Evolutionary conservation across 2,888 invertebrate genomes (phyloP), one percentile per base, ranked within the genome.

Genomic region (Melolontha melolontha): DNA sequence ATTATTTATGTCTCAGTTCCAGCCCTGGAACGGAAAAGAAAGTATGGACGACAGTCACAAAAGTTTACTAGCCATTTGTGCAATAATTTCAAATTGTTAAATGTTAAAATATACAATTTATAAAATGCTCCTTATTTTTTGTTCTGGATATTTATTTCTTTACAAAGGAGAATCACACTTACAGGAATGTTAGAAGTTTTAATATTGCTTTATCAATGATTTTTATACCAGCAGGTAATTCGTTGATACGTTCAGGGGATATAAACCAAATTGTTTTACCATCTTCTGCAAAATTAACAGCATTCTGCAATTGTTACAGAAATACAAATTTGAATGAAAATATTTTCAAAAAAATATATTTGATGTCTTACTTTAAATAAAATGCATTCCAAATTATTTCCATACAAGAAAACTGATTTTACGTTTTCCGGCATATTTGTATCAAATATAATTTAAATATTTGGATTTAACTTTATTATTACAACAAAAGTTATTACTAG

Each of bases 241-340:
- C 39, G 17, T 41, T 54, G 10, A 69, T 57, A 0, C 62, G 62
- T 14, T 69, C 69, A 10, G 52, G 69, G 12, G 69, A 66, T 14
- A 69, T 69, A 5, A 69, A 69, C 69, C 69, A 69, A 7, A 69
- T 50, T 22, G 52, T 57, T 10, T 51, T 55, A n/a, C 69, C 69
- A 8, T 66, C 39, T 41, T 65, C 69, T 2, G 54, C 59, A 27
- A 66, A 69, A n/a, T 62, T 62, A 27, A 66, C 39, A 17, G 69
- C 69, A 12, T 66, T 62, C 69, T 69, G 39, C 10, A 34, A 47
- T 47, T 47, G 1, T 47, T 16, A 47, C 14, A 47, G 4, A 29
- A 14, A 39, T 34, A 34, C 5, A 27, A 34, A 39, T 5, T 22
- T 22, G 2, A 22, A 1, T 22, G 1, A 22, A 22, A 22, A 22